Evolutionary conservation across 2,113 vertebrate species (phyloP).

Genomic region (Cryptoleucopteryx plumbea): DNA sequence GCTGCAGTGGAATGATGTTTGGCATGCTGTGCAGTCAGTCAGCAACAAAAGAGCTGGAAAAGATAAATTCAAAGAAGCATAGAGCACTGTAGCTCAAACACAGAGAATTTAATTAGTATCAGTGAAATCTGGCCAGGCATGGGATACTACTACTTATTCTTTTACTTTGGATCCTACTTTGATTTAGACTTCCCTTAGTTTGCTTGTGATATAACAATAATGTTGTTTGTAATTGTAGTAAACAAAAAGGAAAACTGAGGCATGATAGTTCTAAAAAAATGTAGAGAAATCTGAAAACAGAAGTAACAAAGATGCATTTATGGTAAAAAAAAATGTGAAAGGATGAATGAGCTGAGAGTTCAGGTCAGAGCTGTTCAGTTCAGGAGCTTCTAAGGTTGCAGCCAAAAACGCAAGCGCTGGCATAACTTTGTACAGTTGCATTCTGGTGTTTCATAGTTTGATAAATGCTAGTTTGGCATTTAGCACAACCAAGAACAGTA

Average conservation of each 20-base stretch:
- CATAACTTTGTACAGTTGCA: not conserved
- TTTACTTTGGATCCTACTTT: not conserved
- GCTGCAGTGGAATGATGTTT: not conserved
- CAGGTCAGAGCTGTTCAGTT: not conserved
- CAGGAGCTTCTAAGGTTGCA: not conserved
- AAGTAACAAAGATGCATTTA: not conserved
- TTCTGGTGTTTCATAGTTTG: not conserved
- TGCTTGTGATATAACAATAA: not conserved
- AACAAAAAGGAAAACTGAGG: not conserved
- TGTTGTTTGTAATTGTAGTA: not conserved
- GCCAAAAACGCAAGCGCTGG: too few species aligned
- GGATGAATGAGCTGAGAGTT: not conserved
- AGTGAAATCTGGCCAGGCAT: not conserved
- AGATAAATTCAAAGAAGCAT: not conserved
- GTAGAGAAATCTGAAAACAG: not conserved
- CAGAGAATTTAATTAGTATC: not conserved
- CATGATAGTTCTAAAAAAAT: not conserved
- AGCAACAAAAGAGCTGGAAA: conserved; percentile 3
- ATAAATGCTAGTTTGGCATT: not conserved
- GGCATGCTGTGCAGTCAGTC: not conserved
- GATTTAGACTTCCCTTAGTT: not conserved
- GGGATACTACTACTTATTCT: not conserved
- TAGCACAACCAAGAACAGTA: not conserved
- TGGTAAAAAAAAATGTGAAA: not conserved
- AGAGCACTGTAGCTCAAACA: not conserved